phyloP scores from a whole-genome alignment of 1,140 invertebrate genomes.

The Drosophila equinoxialis region DNA sequence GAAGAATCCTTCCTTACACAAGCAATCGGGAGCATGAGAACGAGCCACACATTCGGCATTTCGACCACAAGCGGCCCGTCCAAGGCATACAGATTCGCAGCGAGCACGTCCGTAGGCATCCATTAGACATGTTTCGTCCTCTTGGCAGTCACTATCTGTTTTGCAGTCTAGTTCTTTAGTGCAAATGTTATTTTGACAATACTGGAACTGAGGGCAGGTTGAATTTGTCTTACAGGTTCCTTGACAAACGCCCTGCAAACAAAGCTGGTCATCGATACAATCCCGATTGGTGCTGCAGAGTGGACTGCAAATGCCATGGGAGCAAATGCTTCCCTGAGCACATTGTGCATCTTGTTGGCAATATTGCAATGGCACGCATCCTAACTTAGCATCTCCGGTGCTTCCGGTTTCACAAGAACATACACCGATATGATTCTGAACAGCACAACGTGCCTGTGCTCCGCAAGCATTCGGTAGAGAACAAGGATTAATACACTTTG shows the following conservation, averaged over 20 bases:
- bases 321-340: constrained; percentile 90
- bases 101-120: constrained; percentile 88
- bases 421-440: constrained; percentile 89
- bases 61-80: constrained; percentile 88
- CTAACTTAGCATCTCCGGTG: constrained; percentile 92
- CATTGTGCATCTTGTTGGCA: constrained; percentile 91
- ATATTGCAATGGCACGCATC: constrained; percentile 91
- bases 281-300: constrained; percentile 90
- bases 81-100: constrained; percentile 88
- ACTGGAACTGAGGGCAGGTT: constrained; percentile 92
- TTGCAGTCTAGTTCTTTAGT: constrained; percentile 90
- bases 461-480: constrained; percentile 91
- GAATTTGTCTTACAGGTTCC: constrained; percentile 90
- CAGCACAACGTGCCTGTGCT: constrained; percentile 88
- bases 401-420: constrained; percentile 92
- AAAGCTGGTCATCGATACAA: constrained; percentile 91
- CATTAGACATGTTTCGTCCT: constrained; percentile 87
- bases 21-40: constrained; percentile 89
- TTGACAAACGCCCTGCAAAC: constrained; percentile 90
- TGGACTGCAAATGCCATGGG: constrained; percentile 91
- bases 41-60: constrained; percentile 90
- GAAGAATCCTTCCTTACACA: constrained; percentile 90
- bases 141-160: constrained; percentile 87
- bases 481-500: constrained; percentile 92
- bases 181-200: constrained; percentile 92